Evolutionary conservation across 2,113 vertebrate species (phyloP).

Genomic region (Ancistrus triradiatus): DNA sequence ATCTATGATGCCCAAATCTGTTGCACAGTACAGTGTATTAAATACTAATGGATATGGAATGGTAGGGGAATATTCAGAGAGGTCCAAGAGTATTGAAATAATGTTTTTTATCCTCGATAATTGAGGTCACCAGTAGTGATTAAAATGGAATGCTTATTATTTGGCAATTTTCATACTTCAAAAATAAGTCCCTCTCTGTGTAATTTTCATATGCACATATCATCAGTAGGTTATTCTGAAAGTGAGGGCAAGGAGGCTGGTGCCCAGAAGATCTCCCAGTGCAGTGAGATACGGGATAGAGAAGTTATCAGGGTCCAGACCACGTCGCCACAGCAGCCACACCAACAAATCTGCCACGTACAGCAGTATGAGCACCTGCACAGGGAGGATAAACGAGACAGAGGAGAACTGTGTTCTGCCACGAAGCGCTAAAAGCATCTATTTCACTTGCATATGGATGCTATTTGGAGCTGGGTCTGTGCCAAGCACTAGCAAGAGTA

Average conservation of each 20-base stretch:
- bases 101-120: too few species aligned
- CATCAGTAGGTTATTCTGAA: constrained; percentile 64
- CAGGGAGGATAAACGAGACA: constrained; percentile 14
- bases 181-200: too few species aligned
- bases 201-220: too few species aligned
- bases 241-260: constrained; percentile 82
- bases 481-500: constrained; percentile 11
- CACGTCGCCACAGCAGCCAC: constrained; percentile 79
- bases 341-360: constrained; percentile 85
- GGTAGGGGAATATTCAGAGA: too few species aligned
- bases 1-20: too few species aligned
- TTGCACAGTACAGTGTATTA: too few species aligned
- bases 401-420: constrained; percentile 2
- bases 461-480: constrained; percentile 1
- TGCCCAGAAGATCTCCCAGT: constrained; percentile 90
- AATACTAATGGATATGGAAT: too few species aligned
- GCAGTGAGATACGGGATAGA: constrained; percentile 97
- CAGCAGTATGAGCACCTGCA: constrained; percentile 84
- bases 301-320: constrained; percentile 89
- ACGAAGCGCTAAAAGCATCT: not conserved
- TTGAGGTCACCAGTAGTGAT: too few species aligned
- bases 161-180: too few species aligned
- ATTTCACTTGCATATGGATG: constrained; percentile 35
- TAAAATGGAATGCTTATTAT: too few species aligned
- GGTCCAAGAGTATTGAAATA: too few species aligned